These are phyloP conservation scores for Cygnus atratus DNA, from an alignment of 2,113 vertebrate species.

Conservation along the genomic window DNA sequence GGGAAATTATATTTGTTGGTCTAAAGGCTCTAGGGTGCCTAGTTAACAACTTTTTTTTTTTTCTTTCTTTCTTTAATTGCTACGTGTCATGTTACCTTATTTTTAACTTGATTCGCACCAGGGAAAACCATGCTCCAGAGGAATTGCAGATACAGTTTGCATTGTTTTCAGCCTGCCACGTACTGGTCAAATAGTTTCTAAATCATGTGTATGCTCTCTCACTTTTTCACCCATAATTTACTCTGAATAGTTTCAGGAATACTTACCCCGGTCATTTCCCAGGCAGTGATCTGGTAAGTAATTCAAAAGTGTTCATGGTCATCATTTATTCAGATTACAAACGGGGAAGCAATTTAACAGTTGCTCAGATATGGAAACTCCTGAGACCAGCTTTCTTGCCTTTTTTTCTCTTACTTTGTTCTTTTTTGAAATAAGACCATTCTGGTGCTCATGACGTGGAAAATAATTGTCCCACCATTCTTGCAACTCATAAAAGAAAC, in stretches of 20 bases:
- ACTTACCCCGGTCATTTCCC: neutral
- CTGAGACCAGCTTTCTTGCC: neutral
- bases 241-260: neutral
- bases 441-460: neutral
- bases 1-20: neutral
- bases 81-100: neutral
- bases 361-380: neutral
- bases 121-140: neutral
- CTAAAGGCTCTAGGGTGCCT: neutral
- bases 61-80: neutral
- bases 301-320: neutral
- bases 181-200: neutral
- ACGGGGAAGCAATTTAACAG: neutral
- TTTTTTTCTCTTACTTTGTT: neutral
- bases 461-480: neutral
- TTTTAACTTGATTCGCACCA: neutral
- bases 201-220: neutral
- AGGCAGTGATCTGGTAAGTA: neutral
- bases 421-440: neutral
- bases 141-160: neutral
- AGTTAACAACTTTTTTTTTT: neutral
- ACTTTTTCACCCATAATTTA: neutral
- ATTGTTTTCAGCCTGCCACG: neutral
- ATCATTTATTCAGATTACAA: slow-evolving; percentile 11
- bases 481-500: neutral